phyloP scores from a whole-genome alignment of 2,113 vertebrate genomes.

The Salvelinus alpinus region DNA sequence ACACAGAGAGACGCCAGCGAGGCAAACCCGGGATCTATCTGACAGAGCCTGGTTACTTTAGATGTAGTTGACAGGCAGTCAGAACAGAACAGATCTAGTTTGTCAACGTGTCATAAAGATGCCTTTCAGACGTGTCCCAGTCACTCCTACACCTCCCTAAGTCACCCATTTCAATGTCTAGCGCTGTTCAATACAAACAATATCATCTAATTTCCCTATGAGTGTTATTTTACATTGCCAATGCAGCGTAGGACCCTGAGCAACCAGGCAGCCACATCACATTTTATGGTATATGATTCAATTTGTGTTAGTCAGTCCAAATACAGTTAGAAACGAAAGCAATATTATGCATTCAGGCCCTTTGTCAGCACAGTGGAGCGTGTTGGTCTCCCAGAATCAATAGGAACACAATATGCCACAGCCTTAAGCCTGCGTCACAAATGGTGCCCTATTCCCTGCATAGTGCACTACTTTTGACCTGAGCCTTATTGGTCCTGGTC shows the following conservation, averaged over 20 bases:
- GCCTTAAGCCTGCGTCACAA: neutral
- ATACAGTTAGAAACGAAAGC: slow-evolving; percentile 39
- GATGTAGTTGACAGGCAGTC: neutral
- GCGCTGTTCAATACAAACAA: neutral
- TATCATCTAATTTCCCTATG: neutral
- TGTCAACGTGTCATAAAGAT: slow-evolving; percentile 23
- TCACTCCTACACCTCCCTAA: too few relatives aligned
- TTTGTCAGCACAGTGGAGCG: slow-evolving; percentile 33
- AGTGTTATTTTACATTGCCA: slow-evolving; percentile 16
- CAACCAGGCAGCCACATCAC: neutral
- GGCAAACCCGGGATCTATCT: slow-evolving; percentile 14
- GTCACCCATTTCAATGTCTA: slow-evolving; percentile 1
- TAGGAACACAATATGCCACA: slow-evolving; percentile 12
- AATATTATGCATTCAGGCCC: slow-evolving; percentile 30
- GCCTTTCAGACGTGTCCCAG: too few relatives aligned
- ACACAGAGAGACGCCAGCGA: slow-evolving; percentile 21
- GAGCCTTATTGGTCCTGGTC: too few relatives aligned
- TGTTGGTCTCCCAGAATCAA: slow-evolving; percentile 41
- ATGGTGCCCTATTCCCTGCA: too few relatives aligned
- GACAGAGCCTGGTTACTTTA: slow-evolving; percentile 26
- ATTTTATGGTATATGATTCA: neutral
- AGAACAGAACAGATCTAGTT: slow-evolving; percentile 11
- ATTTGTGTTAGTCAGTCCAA: slow-evolving; percentile 43
- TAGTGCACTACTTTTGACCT: too few relatives aligned
- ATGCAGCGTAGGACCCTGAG: neutral